These are phyloP conservation scores for Camponotus floridanus DNA, from an alignment of 1,140 invertebrate genomes.

Conservation along the genomic window DNA sequence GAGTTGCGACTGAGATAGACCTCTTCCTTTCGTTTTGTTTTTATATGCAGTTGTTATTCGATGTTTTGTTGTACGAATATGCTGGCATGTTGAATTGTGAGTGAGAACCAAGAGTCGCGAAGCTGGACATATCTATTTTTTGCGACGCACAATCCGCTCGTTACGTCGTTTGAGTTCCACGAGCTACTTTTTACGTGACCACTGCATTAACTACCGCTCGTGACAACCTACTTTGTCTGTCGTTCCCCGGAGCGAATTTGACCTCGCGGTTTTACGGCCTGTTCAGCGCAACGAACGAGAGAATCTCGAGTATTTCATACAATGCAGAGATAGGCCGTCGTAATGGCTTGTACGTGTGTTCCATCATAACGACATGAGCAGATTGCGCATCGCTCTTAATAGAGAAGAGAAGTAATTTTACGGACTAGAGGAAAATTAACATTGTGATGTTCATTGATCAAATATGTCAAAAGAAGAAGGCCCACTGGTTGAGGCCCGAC, in stretches of 20 bases:
- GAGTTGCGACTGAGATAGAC: conserved; percentile 42
- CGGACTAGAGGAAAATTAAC: conserved; percentile 79
- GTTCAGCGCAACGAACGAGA: neutral
- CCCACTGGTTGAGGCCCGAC: conserved; percentile 83
- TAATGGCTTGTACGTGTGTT: neutral
- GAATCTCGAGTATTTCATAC: conserved; percentile 1
- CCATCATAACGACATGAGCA: conserved; percentile 44
- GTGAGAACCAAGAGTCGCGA: conserved; percentile 68
- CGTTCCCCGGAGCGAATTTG: neutral
- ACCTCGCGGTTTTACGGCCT: neutral
- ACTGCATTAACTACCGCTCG: neutral
- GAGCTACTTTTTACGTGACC: neutral
- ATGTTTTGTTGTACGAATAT: conserved; percentile 77
- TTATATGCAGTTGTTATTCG: conserved; percentile 67
- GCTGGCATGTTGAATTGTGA: conserved; percentile 77
- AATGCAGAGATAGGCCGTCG: neutral
- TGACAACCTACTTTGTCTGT: neutral
- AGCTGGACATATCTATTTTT: conserved; percentile 72
- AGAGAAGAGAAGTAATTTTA: conserved; percentile 73
- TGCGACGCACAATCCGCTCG: conserved; percentile 71
- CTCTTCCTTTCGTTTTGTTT: conserved; percentile 68
- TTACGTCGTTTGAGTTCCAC: conserved; percentile 5
- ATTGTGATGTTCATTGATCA: conserved; percentile 82
- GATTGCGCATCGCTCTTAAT: conserved; percentile 74
- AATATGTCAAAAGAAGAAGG: conserved; percentile 81